phyloP scores from a whole-genome alignment of 37 sponge, comb jelly and placozoan species.

The Axinella damicornis region DNA sequence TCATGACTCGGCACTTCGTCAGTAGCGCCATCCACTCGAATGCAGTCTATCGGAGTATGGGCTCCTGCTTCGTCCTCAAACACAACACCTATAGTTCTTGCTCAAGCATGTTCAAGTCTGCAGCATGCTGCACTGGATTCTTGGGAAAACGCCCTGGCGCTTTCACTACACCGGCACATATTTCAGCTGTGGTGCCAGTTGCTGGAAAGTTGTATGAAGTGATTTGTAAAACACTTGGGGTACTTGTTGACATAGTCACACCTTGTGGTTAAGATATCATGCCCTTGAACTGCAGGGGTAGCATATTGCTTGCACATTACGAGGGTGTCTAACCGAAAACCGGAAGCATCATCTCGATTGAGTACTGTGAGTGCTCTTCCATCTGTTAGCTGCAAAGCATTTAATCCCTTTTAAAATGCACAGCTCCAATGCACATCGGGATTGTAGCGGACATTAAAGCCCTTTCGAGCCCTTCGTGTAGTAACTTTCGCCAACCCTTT shows the following conservation, averaged over 20 bases:
- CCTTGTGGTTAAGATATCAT: conserved; percentile 13
- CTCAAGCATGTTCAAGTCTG: conserved; percentile 22
- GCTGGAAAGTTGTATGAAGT: conserved; percentile 53
- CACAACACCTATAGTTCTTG: background rate
- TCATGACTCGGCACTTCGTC: conserved; percentile 19
- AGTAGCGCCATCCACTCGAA: conserved; percentile 18
- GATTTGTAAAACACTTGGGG: conserved; percentile 32
- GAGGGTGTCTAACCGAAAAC: conserved; percentile 56
- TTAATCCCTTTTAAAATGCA: background rate
- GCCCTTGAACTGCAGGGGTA: conserved; percentile 26
- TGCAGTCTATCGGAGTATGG: conserved; percentile 30
- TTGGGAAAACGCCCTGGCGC: conserved; percentile 13
- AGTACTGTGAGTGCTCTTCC: background rate
- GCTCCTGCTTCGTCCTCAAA: no score
- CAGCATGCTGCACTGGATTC: conserved; percentile 17
- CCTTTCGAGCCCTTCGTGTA: conserved; percentile 19
- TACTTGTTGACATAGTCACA: conserved; percentile 56
- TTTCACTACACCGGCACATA: conserved; percentile 46
- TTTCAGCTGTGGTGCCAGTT: conserved; percentile 27
- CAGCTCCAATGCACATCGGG: conserved; percentile 29
- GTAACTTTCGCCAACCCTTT: conserved; percentile 35
- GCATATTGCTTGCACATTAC: conserved; percentile 30
- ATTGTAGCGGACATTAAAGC: conserved; percentile 25
- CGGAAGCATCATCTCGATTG: conserved; percentile 52
- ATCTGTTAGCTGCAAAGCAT: conserved; percentile 16